Evolutionary conservation across 2,797 vertebrate species (phyloP), one percentile per base, ranked within the genome.

Genomic region (Oryzias dopingdopingensis): DNA sequence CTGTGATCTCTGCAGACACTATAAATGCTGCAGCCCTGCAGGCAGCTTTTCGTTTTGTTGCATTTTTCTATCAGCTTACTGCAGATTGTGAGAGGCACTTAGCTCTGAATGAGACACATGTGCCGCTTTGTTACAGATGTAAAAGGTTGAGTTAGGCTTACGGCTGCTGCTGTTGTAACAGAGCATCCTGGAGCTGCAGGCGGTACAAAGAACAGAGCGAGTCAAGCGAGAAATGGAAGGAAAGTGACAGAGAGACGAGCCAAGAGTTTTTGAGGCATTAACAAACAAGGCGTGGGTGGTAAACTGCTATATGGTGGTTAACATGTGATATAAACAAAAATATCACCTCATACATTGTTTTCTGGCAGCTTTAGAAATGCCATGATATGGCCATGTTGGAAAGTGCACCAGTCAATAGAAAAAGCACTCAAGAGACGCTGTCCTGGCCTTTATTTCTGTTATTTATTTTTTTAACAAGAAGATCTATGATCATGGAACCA

Each of bases 71-170:
- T 83, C 87, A 84, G 86, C 91, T 91, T 88, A 87, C 68, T 72
- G 81, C 70, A 74, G 71, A 85, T 74, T 86, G 87, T 89, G 86
- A 86, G 81, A 80, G 89, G 86, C 89, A 89, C 89, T 92, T 91
- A 90, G 80, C 79, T 80, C 77, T 64, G 70, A 86, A 86, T 76
- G 74, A 80, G 75, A 72, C 78, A 86, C 78, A 84, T 42, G 56
- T 72, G 68, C 70, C 65, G 74, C 79, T 90, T 90, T 85, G 80
- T 91, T 84, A 85, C 85, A 73, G 68, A 84, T 84, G 84, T 78
- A 90, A 94, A 93, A 95, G 91, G 90, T 90, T 93, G 91, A 79
- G 80, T 77, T 58, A 72, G 84, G 83, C 88, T 89, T 52, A 79
- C 46, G 74, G 89, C 83, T 56, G 61, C 80, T 88, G 83, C 81